These are phyloP conservation scores for Ectemnius continuus DNA, from an alignment of 2,888 invertebrate species.

Conservation along the genomic window DNA sequence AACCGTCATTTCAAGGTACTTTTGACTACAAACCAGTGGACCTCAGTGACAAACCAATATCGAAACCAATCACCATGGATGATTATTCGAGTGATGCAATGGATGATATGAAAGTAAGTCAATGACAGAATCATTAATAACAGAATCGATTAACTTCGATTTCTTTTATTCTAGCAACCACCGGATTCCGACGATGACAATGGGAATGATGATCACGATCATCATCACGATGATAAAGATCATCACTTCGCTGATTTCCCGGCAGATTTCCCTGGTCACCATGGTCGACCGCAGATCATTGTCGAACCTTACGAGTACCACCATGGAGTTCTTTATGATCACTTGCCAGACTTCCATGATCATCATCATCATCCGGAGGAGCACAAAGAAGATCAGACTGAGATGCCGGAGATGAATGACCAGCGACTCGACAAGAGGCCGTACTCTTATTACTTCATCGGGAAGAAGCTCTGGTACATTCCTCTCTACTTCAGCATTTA, in stretches of 20 bases:
- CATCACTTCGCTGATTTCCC: slow-evolving; percentile 35
- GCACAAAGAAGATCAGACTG: slow-evolving; percentile 71
- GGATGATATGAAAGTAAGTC: slow-evolving; percentile 16
- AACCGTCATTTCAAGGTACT: slow-evolving; percentile 49
- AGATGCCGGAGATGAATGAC: slow-evolving; percentile 72
- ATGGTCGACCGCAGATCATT: slow-evolving; percentile 74
- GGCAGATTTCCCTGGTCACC: slow-evolving; percentile 51
- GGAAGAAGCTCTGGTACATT: slow-evolving; percentile 87
- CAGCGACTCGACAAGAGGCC: slow-evolving; percentile 74
- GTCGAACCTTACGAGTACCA: slow-evolving; percentile 69
- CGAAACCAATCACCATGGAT: slow-evolving; percentile 41
- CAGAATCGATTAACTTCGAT: not conserved
- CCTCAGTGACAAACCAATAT: slow-evolving; percentile 41
- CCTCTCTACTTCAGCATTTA: slow-evolving; percentile 88
- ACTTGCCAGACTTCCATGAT: slow-evolving; percentile 72
- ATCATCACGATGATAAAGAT: slow-evolving; percentile 24
- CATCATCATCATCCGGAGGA: slow-evolving; percentile 53
- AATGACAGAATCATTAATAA: not conserved
- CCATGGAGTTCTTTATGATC: slow-evolving; percentile 69
- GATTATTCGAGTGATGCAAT: slow-evolving; percentile 43
- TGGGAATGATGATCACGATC: slow-evolving; percentile 14
- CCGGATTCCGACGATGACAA: slow-evolving; percentile 43
- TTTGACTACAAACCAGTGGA: slow-evolving; percentile 58
- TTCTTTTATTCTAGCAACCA: slow-evolving; percentile 34
- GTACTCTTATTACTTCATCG: slow-evolving; percentile 87